phyloP scores from a whole-genome alignment of 2,888 invertebrate genomes.

The Idaea biselata region DNA sequence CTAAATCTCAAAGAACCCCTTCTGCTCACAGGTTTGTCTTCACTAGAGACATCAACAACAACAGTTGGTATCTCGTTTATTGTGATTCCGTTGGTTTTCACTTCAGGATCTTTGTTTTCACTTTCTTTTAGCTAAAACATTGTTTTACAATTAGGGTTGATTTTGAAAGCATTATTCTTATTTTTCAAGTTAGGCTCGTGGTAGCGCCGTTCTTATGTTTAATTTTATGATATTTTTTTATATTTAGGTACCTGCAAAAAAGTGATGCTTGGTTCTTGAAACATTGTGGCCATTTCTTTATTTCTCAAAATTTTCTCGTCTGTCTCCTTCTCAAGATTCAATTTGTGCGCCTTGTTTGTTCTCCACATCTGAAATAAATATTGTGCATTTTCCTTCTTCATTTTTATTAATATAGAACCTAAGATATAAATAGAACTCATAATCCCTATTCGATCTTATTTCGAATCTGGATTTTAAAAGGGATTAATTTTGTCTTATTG shows the following conservation, averaged over 20 bases:
- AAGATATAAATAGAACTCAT: too few relatives aligned
- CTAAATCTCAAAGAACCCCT: conserved; percentile 79
- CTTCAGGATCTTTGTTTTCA: conserved; percentile 50
- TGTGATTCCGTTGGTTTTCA: conserved; percentile 61
- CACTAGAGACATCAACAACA: conserved; percentile 54
- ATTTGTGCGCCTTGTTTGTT: conserved; percentile 86
- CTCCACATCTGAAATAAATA: conserved; percentile 81
- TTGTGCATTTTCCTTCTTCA: background rate
- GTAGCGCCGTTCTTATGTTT: too few relatives aligned
- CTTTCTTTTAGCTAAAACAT: conserved; percentile 52
- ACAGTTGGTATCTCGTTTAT: conserved; percentile 56
- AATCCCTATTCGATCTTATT: too few relatives aligned
- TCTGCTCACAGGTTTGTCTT: conserved; percentile 57
- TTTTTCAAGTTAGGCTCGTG: too few relatives aligned
- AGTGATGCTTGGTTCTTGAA: conserved; percentile 81
- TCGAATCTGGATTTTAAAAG: too few relatives aligned
- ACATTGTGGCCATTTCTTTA: conserved; percentile 86
- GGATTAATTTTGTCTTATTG: too few relatives aligned
- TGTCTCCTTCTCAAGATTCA: conserved; percentile 86
- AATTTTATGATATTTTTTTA: background rate
- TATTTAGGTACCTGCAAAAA: conserved; percentile 72
- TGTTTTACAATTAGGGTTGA: background rate
- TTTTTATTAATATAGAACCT: too few relatives aligned
- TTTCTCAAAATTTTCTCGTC: conserved; percentile 87
- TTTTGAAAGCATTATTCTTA: background rate